phyloP scores from a whole-genome alignment of 2,888 invertebrate genomes.

The Lypha dubia region DNA sequence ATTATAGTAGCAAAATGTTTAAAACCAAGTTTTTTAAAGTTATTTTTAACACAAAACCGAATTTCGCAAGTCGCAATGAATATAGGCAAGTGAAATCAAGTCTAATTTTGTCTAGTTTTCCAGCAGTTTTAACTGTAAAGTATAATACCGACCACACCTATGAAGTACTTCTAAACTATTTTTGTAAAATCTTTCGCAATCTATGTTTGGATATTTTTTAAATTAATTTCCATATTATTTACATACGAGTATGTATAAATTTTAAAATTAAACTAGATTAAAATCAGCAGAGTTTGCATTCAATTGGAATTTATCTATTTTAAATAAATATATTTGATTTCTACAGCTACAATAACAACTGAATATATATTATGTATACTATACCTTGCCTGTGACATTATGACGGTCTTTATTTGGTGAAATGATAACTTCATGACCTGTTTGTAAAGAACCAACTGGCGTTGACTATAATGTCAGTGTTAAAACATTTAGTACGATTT shows the following conservation, averaged over 20 bases:
- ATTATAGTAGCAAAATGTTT: no score
- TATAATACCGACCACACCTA: no score
- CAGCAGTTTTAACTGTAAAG: no score
- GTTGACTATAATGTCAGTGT: constrained; percentile 88
- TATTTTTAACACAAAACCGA: no score
- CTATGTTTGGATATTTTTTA: background rate
- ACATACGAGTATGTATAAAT: no score
- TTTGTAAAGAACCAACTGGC: constrained; percentile 95
- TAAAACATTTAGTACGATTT: constrained; percentile 42
- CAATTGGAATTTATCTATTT: constrained; percentile 22
- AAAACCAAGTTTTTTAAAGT: no score
- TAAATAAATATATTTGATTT: background rate
- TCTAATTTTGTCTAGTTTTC: no score
- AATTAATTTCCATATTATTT: background rate
- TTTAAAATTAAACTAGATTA: background rate
- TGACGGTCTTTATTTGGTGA: constrained; percentile 95
- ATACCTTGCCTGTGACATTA: constrained; percentile 91
- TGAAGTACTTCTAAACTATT: background rate
- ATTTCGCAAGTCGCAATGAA: no score
- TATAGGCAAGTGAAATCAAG: no score
- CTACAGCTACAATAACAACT: background rate
- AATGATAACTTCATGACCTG: constrained; percentile 94
- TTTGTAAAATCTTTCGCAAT: background rate
- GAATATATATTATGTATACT: constrained; percentile 74
- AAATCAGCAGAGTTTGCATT: background rate